Percentiles rank a stretch among this genome's conserved stretches.
These are phyloP conservation scores for Siniperca undulata DNA, from an alignment of 2,797 vertebrate genomes.

Conservation along the genomic window DNA sequence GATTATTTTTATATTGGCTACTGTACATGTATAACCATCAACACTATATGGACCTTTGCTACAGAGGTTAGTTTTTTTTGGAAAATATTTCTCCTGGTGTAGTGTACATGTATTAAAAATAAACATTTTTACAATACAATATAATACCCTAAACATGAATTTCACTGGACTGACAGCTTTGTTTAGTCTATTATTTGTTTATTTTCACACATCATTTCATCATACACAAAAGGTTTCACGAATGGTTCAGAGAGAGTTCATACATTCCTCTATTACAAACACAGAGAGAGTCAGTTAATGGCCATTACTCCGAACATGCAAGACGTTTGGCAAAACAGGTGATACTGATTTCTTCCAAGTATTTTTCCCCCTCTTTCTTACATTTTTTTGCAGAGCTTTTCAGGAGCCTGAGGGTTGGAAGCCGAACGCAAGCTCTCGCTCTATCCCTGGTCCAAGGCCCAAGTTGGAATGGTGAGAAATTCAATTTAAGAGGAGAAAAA, in stretches of 20 bases:
- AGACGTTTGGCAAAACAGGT: conserved; percentile 91
- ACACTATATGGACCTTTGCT: not conserved
- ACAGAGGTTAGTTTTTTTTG: not conserved
- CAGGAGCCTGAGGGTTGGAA: conserved; percentile 85
- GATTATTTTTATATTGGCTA: no score
- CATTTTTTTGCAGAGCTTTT: conserved; percentile 65
- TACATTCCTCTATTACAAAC: conserved; percentile 80
- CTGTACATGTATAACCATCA: no score
- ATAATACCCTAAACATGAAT: conserved; percentile 18
- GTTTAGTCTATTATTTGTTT: conserved; percentile 76
- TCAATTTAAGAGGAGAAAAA: conserved; percentile 90
- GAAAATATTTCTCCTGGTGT: not conserved
- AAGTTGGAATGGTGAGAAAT: conserved; percentile 95
- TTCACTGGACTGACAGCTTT: conserved; percentile 49
- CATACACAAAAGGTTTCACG: conserved; percentile 77
- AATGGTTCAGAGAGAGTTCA: conserved; percentile 88
- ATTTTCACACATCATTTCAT: conserved; percentile 77
- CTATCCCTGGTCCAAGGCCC: conserved; percentile 89
- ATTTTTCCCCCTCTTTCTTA: conserved; percentile 32
- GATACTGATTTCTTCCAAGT: conserved; percentile 92
- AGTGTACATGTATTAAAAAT: not conserved
- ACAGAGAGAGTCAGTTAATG: conserved; percentile 84
- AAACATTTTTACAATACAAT: conserved; percentile 40
- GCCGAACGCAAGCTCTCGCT: conserved; percentile 81
- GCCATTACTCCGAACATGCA: conserved; percentile 88